Base-by-base conservation (phyloP, 2,113 vertebrate species). In the Nannospalax galili region DNA sequence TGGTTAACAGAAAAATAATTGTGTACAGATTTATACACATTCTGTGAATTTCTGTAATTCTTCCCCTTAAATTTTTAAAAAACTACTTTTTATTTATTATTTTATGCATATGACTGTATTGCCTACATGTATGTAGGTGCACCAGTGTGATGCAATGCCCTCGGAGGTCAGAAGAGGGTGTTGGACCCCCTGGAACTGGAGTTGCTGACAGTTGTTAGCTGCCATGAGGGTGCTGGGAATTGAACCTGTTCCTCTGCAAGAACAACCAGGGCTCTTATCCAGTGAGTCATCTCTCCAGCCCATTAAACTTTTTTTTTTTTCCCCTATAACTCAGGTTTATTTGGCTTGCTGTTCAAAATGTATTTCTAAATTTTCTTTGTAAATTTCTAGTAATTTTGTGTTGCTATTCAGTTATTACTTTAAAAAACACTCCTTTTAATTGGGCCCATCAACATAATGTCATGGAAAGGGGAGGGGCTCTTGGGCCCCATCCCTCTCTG, bases 341-440 rank as follows among this genome's bases (percentile, higher is more conserved):
- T 85, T 93, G 26, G 26, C 74, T 91, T 95, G 20, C 26, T 82
- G 20, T 58, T 91, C 42, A 77, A 91, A 12, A 40, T 94, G 26
- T 40, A 70, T 70, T 93, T 96, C 14, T 87, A 65, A 37, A 28
- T 52, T 85, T 86, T 90, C 35, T 78, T 90, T 26, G 8, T 19
- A 45, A 64, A 84, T 69, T 78, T 84, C 58, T 32, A 58, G 14
- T 81, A 56, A 22, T 26, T 64, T 0, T 1, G 9, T 70, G 20
- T 65, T 72, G 74, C 28, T 65, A 32, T n/a, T 94, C 90, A 70
- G 16, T 72, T 80, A 42, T 88, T 93, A 81, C 80, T 77, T 72
- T 70, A 7, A 94, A 40, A 95, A 60, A 87, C 70, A n/a, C 74
- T 1, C 11, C n/a, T 67, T 67, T 32, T 64, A 84, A n/a, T 65